These are phyloP conservation scores for Athalia rosae DNA, from an alignment of 2,888 invertebrate species.

Conservation along the genomic window DNA sequence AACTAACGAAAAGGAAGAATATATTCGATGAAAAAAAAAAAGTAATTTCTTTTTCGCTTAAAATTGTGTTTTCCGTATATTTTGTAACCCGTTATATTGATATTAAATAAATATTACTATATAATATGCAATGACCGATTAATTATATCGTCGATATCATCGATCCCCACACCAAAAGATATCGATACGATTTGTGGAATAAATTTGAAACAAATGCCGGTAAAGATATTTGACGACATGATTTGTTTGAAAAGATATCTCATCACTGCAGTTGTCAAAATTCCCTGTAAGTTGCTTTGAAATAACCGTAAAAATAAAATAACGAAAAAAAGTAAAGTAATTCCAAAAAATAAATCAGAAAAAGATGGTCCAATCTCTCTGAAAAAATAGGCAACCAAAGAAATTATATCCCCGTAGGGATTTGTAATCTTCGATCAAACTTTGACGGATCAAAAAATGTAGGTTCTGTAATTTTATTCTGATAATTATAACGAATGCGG, in stretches of 20 bases:
- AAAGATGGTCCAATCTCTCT: neutral
- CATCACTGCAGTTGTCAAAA: neutral
- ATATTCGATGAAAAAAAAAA: slow-evolving; percentile 22
- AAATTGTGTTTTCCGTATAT: slow-evolving; percentile 66
- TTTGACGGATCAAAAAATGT: no score
- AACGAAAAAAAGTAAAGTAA: neutral
- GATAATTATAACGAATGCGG: no score
- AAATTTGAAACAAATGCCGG: no score
- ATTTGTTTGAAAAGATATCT: neutral
- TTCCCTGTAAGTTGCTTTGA: neutral
- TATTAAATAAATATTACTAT: slow-evolving; percentile 61
- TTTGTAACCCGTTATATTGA: slow-evolving; percentile 67
- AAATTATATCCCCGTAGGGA: neutral
- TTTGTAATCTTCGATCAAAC: no score
- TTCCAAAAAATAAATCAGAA: neutral
- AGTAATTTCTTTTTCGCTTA: slow-evolving; percentile 59
- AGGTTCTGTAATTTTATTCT: no score
- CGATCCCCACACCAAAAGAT: no score
- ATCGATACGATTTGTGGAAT: no score
- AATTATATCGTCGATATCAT: neutral
- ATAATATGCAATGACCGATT: neutral
- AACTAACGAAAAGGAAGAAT: slow-evolving; percentile 28
- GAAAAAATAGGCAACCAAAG: neutral
- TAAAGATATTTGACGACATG: neutral
- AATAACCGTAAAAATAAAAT: neutral